Evolutionary conservation across 2,797 vertebrate genomes (phyloP).

Genomic region (Myripristis jacobus): DNA sequence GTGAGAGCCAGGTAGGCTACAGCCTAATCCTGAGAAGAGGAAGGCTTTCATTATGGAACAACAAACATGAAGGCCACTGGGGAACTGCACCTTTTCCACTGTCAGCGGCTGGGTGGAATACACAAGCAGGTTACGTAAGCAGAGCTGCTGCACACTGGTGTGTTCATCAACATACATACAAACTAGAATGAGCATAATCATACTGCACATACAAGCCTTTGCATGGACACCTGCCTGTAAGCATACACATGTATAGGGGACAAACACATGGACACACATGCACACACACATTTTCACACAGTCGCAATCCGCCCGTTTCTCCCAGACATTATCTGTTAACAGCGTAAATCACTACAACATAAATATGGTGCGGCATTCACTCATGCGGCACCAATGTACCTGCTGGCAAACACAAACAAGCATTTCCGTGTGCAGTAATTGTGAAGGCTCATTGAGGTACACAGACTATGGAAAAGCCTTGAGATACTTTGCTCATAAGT

Average conservation of each 20-base stretch:
- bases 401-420: constrained; percentile 73
- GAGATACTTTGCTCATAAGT: constrained; percentile 25
- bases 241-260: not conserved
- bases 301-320: constrained; percentile 55
- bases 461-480: constrained; percentile 12
- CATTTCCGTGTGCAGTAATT: constrained; percentile 54
- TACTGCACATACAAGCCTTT: constrained; percentile 8
- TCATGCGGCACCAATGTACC: constrained; percentile 65
- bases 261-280: not conserved
- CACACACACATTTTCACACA: constrained; percentile 27
- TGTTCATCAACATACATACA: constrained; percentile 24
- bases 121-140: constrained; percentile 67
- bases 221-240: constrained; percentile 5
- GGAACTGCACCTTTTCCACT: constrained; percentile 57
- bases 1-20: constrained; percentile 65
- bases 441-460: constrained; percentile 34
- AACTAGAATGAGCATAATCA: constrained; percentile 16
- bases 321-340: constrained; percentile 57
- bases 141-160: constrained; percentile 49
- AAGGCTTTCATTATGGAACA: constrained; percentile 70
- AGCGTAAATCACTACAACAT: constrained; percentile 64
- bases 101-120: constrained; percentile 48
- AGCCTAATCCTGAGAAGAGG: constrained; percentile 64
- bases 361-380: constrained; percentile 61
- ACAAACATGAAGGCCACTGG: constrained; percentile 56